Percentiles rank a stretch among this genome's conserved stretches.
Conservation (phyloP, 2,797 vertebrate genomes). For the Alauda arvensis region DNA sequence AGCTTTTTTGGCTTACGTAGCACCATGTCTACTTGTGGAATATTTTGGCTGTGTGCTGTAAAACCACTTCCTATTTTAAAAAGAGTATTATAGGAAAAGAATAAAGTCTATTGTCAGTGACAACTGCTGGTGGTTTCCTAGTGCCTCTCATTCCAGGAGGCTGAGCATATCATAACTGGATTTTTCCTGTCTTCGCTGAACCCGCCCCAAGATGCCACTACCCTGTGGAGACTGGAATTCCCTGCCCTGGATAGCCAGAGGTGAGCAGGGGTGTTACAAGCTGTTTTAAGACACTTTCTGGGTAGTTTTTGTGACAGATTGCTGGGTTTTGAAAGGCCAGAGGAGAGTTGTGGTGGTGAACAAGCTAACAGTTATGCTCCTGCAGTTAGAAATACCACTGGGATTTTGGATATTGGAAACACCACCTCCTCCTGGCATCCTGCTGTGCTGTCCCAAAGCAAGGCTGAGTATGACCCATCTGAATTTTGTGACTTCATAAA, state of each 20-base stretch:
- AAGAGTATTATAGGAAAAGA: neutral
- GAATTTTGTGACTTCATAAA: neutral
- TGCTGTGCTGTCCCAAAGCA: neutral
- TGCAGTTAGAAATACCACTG: neutral
- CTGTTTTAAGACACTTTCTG: neutral
- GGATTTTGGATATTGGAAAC: neutral
- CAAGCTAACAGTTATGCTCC: neutral
- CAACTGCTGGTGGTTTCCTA: constrained; percentile 22
- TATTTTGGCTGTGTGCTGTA: neutral
- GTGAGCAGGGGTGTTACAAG: neutral
- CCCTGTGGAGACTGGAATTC: fast-evolving
- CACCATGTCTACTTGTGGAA: neutral
- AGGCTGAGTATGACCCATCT: neutral
- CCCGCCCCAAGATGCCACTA: neutral
- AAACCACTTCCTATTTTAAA: constrained; percentile 41
- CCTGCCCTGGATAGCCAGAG: neutral
- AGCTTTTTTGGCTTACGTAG: constrained; percentile 1
- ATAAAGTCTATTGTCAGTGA: constrained; percentile 27
- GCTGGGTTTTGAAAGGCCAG: neutral
- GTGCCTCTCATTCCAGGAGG: neutral
- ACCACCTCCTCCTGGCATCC: neutral
- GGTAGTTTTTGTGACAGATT: neutral
- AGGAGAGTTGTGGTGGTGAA: neutral
- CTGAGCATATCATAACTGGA: neutral
- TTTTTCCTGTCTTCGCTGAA: neutral